These are phyloP conservation scores for Gallinago paraguaiae DNA, from an alignment of 2,113 vertebrate species.

Conservation along the genomic window DNA sequence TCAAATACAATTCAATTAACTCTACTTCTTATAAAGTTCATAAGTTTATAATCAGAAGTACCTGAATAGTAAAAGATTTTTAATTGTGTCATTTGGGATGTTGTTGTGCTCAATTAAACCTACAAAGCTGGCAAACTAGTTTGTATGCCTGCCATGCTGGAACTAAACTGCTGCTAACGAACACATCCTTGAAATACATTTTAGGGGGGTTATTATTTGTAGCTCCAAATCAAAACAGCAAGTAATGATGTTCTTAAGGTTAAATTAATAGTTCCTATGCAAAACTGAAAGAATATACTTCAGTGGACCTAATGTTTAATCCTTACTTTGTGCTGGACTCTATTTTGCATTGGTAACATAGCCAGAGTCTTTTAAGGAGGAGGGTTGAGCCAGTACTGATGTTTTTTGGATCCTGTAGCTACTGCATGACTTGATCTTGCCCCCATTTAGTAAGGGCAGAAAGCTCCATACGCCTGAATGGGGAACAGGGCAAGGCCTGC, in stretches of 20 bases:
- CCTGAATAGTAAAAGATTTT: not conserved
- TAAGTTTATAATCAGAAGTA: not conserved
- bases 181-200: not conserved
- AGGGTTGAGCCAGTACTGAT: not conserved
- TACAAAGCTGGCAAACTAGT: not conserved
- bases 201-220: not conserved
- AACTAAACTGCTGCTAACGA: not conserved
- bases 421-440: not conserved
- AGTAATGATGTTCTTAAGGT: not conserved
- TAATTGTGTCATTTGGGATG: not conserved
- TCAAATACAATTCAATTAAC: constrained; percentile 11
- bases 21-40: not conserved
- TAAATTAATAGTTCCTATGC: not conserved
- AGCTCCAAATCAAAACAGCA: not conserved
- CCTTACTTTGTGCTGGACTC: not conserved
- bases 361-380: not conserved
- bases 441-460: not conserved
- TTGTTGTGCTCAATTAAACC: not conserved
- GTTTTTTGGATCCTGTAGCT: not conserved
- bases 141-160: not conserved
- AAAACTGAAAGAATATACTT: not conserved
- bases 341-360: not conserved
- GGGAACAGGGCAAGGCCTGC: not conserved
- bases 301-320: not conserved
- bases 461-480: not conserved